Evolutionary conservation across 2,113 vertebrate species (phyloP).

Genomic region (Atractosteus spatula): DNA sequence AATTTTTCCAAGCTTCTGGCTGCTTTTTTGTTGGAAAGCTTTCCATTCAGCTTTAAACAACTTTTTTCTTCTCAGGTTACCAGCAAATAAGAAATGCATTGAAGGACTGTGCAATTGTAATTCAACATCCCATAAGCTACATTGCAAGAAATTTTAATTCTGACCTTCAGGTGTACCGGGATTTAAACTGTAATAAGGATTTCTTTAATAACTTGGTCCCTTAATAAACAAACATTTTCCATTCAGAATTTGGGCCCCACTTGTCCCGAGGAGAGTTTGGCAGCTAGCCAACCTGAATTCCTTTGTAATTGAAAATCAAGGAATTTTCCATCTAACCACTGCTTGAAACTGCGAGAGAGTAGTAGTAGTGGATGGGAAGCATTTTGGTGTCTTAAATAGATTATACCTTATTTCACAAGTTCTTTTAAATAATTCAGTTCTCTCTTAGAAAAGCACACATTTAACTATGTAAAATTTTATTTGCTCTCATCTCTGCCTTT

Average conservation of each 20-base stretch:
- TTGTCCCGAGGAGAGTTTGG: constrained; percentile 46
- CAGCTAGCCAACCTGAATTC: constrained; percentile 61
- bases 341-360: not conserved
- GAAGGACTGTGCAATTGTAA: constrained; percentile 61
- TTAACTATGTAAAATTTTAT: no score
- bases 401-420: no score
- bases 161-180: constrained; percentile 62
- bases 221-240: constrained; percentile 66
- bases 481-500: constrained; percentile 48
- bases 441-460: not conserved
- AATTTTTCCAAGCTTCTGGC: constrained; percentile 22
- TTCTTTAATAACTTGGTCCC: constrained; percentile 57
- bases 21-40: constrained; percentile 43
- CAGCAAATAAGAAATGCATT: constrained; percentile 49
- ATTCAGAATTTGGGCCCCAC: constrained; percentile 26
- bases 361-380: not conserved
- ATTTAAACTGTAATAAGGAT: constrained; percentile 57
- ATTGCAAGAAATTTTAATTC: constrained; percentile 60
- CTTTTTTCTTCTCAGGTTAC: no score
- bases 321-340: constrained; percentile 65
- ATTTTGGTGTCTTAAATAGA: not conserved
- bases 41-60: constrained; percentile 45
- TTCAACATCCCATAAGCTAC: constrained; percentile 61
- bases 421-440: not conserved
- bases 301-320: constrained; percentile 68